Conservation (phyloP, 2,113 vertebrate species). For the Harpagus bidentatus region DNA sequence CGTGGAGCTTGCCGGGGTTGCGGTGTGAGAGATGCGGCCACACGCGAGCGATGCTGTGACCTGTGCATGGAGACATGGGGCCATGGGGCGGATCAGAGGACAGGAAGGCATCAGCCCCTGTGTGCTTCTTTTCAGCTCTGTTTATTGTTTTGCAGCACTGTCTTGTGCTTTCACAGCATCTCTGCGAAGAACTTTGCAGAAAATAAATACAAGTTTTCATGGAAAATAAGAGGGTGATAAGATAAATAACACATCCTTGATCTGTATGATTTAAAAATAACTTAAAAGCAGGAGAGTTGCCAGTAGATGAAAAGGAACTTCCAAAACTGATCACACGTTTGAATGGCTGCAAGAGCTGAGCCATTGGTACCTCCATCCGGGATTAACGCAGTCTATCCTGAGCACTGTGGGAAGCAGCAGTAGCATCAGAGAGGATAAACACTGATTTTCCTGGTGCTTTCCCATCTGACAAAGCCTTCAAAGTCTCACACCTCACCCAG, state of each 20-base stretch:
- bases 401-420: background rate
- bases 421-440: background rate
- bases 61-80: background rate
- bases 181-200: background rate
- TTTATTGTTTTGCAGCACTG: background rate
- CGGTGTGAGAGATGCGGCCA: accelerated
- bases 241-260: background rate
- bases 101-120: background rate
- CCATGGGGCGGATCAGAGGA: background rate
- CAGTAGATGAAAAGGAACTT: background rate
- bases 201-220: background rate
- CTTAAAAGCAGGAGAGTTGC: background rate
- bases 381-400: background rate
- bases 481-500: background rate
- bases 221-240: background rate
- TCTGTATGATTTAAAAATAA: background rate
- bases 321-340: background rate
- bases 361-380: accelerated
- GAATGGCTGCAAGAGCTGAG: background rate
- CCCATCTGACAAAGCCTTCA: conserved; percentile 20
- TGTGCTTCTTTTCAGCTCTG: background rate
- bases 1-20: accelerated
- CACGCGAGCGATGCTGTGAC: accelerated
- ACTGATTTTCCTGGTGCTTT: background rate
- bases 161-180: background rate